Percentiles rank a stretch among this genome's conserved stretches.
Evolutionary conservation across 2,113 vertebrate genomes (phyloP).

Genomic region (Carassius auratus): DNA sequence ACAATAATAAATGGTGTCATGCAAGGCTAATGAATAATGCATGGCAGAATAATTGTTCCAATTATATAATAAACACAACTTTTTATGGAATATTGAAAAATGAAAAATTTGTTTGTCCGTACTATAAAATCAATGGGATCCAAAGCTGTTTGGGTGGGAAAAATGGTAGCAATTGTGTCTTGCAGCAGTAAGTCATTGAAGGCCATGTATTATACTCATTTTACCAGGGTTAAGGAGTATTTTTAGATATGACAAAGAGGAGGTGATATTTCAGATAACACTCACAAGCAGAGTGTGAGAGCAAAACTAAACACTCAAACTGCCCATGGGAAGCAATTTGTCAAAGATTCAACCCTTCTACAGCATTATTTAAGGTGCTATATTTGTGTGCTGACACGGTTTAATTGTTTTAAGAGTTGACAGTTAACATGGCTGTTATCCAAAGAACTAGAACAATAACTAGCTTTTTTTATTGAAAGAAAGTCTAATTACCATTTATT

Average conservation of each 20-base stretch:
- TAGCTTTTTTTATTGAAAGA: background rate
- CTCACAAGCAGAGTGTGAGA: background rate
- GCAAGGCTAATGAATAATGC: background rate
- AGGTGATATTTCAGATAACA: constrained; percentile 14
- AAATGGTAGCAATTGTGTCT: background rate
- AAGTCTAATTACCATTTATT: background rate
- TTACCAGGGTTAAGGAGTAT: background rate
- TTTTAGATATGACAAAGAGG: background rate
- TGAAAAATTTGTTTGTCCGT: background rate
- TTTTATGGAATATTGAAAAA: background rate
- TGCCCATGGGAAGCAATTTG: constrained; percentile 18
- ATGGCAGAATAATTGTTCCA: background rate
- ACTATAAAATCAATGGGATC: background rate
- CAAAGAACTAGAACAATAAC: background rate
- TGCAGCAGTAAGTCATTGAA: background rate
- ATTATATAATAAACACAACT: background rate
- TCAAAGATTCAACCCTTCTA: background rate
- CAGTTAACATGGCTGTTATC: background rate
- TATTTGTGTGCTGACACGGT: background rate
- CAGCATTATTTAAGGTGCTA: background rate
- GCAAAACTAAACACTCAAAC: background rate
- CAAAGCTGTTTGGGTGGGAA: background rate
- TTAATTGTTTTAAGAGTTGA: background rate
- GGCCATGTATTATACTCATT: background rate
- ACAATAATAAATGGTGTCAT: background rate